phyloP scores from a whole-genome alignment of 2,888 invertebrate species.

The Coelogynopora nodosa region DNA sequence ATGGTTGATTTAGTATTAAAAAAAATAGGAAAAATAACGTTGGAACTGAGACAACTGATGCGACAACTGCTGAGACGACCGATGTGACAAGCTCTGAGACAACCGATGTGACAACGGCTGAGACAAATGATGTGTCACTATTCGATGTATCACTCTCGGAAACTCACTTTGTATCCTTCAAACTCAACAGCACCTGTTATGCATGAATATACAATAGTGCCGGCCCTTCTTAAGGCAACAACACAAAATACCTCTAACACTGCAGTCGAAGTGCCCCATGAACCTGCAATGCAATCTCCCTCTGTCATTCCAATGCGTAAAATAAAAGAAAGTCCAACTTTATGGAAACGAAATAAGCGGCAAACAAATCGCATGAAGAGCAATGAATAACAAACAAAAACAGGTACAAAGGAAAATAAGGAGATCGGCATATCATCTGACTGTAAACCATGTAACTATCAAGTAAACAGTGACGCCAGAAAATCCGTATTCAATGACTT shows the following conservation, averaged over 20 bases:
- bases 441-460: not conserved
- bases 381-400: not conserved
- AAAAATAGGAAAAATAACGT: not conserved
- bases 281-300: not conserved
- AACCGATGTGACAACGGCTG: not conserved
- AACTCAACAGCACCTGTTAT: not conserved
- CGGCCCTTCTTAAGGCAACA: not conserved
- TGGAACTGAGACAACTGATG: conserved; percentile 25
- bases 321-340: conserved; percentile 9
- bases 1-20: conserved; percentile 12
- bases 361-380: not conserved
- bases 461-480: not conserved
- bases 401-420: not conserved
- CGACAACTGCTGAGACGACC: not conserved
- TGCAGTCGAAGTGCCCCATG: not conserved
- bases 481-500: not conserved
- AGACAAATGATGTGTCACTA: not conserved
- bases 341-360: not conserved
- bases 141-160: not conserved
- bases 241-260: not conserved
- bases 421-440: not conserved
- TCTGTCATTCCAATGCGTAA: conserved; percentile 8
- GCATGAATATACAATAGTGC: not conserved
- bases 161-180: not conserved
- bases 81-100: conserved; percentile 6